Evolutionary conservation across 2,797 vertebrate genomes (phyloP), one percentile per base, ranked within the genome.

Genomic region (Coreius guichenoti): DNA sequence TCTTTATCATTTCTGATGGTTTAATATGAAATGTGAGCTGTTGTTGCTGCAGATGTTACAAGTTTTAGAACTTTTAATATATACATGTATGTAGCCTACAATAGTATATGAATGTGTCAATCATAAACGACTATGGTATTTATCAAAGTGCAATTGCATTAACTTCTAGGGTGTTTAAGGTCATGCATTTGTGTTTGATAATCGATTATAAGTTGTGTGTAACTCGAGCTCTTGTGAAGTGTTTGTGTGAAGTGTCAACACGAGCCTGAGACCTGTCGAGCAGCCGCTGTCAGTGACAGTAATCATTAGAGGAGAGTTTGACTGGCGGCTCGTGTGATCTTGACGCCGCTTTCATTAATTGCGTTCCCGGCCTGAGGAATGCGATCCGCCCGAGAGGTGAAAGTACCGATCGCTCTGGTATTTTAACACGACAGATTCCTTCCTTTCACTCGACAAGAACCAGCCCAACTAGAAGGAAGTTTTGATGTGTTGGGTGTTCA

Each of bases 391-490:
- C 68, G 5, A 51, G 33, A 43, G 54, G 81, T 73, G 86, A 86
- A 86, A 67, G 72, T 77, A n/a, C 29, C 61, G 39, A 45, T 67
- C 65, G n/a, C n/a, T 76, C 31, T 39, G 31, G 80, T 45, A 56
- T 58, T 58, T 70, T 8, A 33, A 0, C 19, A 45, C 26, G 23
- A 31, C 31, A 23, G 90, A 92, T 93, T 93, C 90, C 90, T 92
- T 87, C 72, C 72, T 86, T 91, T 88, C 33, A 82, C 90, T 88
- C 17, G 17, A n/a, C 69, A 56, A 91, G 77, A 91, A 94, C 93
- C 93, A 90, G 93, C 92, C 84, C 68, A 67, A 92, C 93, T 0
- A 81, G 93, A 92, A 87, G 63, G 86, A 33, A 29, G 43, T 33
- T 31, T 69, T 67, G 33, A 56, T 70, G 70, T 69, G 61, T 29